Conservation (phyloP, 2,888 invertebrate genomes). For the Polylopha cassiicola region DNA sequence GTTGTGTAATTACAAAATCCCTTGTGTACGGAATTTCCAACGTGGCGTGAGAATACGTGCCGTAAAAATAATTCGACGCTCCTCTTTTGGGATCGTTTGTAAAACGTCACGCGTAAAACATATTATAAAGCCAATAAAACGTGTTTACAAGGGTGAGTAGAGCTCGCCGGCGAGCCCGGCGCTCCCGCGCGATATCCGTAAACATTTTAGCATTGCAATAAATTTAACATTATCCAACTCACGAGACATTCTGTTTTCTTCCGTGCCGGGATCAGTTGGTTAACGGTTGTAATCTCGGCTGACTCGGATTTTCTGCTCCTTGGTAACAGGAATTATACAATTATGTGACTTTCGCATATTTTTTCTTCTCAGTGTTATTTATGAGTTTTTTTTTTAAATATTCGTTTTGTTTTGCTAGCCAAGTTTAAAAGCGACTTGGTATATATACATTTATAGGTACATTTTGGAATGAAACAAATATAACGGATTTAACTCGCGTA, state of each 20-base stretch:
- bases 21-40: slow-evolving; percentile 62
- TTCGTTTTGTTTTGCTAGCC: background rate
- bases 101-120: slow-evolving; percentile 78
- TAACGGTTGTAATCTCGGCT: slow-evolving; percentile 71
- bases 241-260: slow-evolving; percentile 74
- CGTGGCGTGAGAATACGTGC: slow-evolving; percentile 65
- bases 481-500: too few species aligned
- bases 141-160: slow-evolving; percentile 76
- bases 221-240: slow-evolving; percentile 75
- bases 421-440: background rate
- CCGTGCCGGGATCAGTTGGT: slow-evolving; percentile 72
- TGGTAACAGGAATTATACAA: slow-evolving; percentile 64
- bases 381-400: slow-evolving; percentile 20
- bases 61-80: slow-evolving; percentile 75
- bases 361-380: slow-evolving; percentile 46
- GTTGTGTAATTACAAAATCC: slow-evolving; percentile 71
- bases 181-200: slow-evolving; percentile 69
- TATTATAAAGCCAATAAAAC: slow-evolving; percentile 78
- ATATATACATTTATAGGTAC: too few species aligned
- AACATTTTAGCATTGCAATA: slow-evolving; percentile 77
- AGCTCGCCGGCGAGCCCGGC: slow-evolving; percentile 51
- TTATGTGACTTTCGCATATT: slow-evolving; percentile 56
- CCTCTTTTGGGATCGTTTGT: slow-evolving; percentile 75
- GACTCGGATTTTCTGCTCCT: slow-evolving; percentile 62
- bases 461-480: too few species aligned